Percentiles rank a stretch among this genome's conserved stretches.
phyloP scores from a whole-genome alignment of 1,140 invertebrate genomes.

The Lasioglossum baleicum region DNA sequence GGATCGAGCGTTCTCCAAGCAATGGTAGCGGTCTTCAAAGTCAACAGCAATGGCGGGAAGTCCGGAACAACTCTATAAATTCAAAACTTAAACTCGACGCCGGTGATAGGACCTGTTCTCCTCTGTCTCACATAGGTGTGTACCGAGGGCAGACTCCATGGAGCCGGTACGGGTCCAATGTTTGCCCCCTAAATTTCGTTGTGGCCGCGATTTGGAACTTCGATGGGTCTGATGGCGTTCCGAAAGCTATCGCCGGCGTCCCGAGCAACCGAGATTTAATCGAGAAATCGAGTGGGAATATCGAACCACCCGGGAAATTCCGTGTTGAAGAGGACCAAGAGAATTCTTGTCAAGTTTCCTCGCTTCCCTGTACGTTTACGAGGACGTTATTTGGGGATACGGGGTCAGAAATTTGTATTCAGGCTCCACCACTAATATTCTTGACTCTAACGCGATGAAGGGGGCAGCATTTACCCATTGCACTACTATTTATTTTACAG shows the following conservation, averaged over 20 bases:
- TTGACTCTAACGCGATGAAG: background rate
- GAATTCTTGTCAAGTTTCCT: background rate
- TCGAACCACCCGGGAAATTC: background rate
- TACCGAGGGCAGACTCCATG: constrained; percentile 18
- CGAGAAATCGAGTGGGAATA: constrained; percentile 28
- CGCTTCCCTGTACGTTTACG: background rate
- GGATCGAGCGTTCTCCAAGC: background rate
- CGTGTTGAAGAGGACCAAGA: background rate
- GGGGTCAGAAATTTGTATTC: background rate
- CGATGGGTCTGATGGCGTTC: background rate
- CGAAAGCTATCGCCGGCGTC: constrained; percentile 3
- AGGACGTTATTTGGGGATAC: background rate
- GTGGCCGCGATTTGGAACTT: constrained; percentile 12
- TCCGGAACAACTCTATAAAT: constrained; percentile 51
- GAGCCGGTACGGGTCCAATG: constrained; percentile 27
- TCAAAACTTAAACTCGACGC: constrained; percentile 47
- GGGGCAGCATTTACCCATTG: background rate
- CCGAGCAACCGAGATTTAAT: constrained; percentile 14
- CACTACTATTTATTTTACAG: too few relatives aligned
- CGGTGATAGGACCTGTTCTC: constrained; percentile 22
- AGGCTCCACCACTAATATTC: background rate
- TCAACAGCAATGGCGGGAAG: constrained; percentile 6
- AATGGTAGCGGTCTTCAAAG: constrained; percentile 5
- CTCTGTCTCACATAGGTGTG: constrained; percentile 10
- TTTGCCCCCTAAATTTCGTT: constrained; percentile 50